Evolutionary conservation across 2,797 vertebrate species (phyloP).

Genomic region (Argentina silus): DNA sequence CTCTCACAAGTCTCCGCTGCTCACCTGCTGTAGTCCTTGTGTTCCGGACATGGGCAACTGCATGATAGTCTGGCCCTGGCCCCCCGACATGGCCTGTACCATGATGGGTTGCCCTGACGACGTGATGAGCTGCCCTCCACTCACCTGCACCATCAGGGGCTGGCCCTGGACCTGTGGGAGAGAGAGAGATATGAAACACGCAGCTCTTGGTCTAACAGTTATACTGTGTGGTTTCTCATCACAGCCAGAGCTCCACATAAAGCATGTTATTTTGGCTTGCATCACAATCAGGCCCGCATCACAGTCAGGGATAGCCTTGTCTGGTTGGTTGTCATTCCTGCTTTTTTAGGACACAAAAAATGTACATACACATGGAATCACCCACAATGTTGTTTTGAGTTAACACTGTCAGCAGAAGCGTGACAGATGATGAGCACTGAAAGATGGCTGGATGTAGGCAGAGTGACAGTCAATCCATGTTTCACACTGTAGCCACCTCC

Average conservation of each 20-base stretch:
- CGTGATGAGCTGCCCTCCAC: constrained; percentile 97
- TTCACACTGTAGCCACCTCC: not conserved
- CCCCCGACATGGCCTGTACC: constrained; percentile 94
- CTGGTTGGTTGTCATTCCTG: constrained; percentile 11
- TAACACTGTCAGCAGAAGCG: constrained; percentile 1
- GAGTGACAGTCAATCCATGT: constrained; percentile 36
- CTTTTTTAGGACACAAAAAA: constrained; percentile 14
- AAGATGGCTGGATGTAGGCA: constrained; percentile 21
- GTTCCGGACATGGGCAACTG: constrained; percentile 96
- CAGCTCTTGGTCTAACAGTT: not conserved
- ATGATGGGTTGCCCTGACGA: constrained; percentile 99
- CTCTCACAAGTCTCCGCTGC: not conserved
- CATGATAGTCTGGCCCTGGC: constrained; percentile 98
- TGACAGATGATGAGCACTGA: constrained; percentile 22
- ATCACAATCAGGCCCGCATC: constrained; percentile 10
- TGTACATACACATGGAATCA: not conserved
- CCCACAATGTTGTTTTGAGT: constrained; percentile 20
- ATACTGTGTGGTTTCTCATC: not conserved
- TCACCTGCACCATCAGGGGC: constrained; percentile 98
- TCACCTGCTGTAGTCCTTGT: constrained; percentile 95
- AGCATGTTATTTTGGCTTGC: constrained; percentile 1
- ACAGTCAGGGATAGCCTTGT: constrained; percentile 7
- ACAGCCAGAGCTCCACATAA: constrained; percentile 7
- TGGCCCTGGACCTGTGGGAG: constrained; percentile 92
- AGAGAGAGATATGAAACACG: not conserved